Evolutionary conservation across 2,113 vertebrate species (phyloP).

Genomic region (Stercorarius parasiticus): DNA sequence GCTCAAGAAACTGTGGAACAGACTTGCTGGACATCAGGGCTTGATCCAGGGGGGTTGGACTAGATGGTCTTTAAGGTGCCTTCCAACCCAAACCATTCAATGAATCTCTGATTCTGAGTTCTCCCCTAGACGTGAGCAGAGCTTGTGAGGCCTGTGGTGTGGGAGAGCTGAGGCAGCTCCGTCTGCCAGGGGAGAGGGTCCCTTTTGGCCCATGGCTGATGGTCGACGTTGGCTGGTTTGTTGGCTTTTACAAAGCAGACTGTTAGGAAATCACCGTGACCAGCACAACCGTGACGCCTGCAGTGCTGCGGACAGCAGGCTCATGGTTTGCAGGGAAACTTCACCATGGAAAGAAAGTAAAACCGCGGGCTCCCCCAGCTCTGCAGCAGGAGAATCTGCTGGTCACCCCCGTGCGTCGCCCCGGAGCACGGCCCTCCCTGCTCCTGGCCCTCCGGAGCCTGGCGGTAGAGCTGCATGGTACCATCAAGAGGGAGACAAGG

Average conservation of each 20-base stretch:
- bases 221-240: accelerated
- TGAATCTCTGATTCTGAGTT: neutral
- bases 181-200: neutral
- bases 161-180: neutral
- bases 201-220: accelerated
- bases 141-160: accelerated
- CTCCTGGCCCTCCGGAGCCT: neutral
- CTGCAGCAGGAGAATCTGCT: neutral
- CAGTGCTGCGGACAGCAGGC: neutral
- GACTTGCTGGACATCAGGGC: neutral
- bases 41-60: neutral
- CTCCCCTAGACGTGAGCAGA: neutral
- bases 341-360: neutral
- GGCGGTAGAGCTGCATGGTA: too few relatives aligned
- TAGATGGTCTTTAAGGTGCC: neutral
- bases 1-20: neutral
- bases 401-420: accelerated
- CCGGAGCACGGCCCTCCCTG: neutral
- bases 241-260: neutral
- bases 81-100: neutral
- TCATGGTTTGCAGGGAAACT: neutral
- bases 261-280: neutral
- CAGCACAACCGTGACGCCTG: too few relatives aligned
- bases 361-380: accelerated
- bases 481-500: neutral